Conservation (phyloP, 2,797 vertebrate species). For the Menidia menidia region DNA sequence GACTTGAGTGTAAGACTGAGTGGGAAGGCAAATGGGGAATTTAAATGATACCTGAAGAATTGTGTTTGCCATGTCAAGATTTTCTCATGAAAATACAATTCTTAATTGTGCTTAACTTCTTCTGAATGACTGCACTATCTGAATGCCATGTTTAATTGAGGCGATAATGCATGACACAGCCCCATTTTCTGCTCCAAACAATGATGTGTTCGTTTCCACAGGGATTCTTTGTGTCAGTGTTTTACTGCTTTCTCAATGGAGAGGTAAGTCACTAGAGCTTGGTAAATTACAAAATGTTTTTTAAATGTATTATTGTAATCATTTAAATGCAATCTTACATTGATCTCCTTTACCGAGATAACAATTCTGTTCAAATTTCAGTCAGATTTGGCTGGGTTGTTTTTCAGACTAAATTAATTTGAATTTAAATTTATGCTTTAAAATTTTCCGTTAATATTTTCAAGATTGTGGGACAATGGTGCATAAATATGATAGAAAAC, state of each 20-base stretch:
- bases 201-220: constrained; percentile 51
- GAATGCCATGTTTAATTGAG: neutral
- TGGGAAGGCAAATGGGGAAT: constrained; percentile 5
- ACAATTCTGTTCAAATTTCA: neutral
- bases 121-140: neutral
- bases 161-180: neutral
- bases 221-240: constrained; percentile 98
- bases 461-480: neutral
- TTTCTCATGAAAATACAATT: neutral
- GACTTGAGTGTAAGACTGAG: constrained; percentile 13
- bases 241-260: constrained; percentile 99
- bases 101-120: neutral
- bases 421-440: neutral
- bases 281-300: constrained; percentile 11
- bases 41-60: constrained; percentile 12
- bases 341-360: constrained; percentile 5
- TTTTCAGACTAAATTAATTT: neutral
- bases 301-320: constrained; percentile 2
- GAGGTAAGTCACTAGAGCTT: constrained; percentile 87
- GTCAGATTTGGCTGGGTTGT: neutral
- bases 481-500: constrained; percentile 11
- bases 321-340: neutral
- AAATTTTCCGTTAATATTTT: neutral
- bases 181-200: constrained; percentile 26
- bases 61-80: neutral